These are phyloP conservation scores for Smutsia temminckii DNA, from an alignment of 2,797 vertebrate genomes.

Conservation along the genomic window DNA sequence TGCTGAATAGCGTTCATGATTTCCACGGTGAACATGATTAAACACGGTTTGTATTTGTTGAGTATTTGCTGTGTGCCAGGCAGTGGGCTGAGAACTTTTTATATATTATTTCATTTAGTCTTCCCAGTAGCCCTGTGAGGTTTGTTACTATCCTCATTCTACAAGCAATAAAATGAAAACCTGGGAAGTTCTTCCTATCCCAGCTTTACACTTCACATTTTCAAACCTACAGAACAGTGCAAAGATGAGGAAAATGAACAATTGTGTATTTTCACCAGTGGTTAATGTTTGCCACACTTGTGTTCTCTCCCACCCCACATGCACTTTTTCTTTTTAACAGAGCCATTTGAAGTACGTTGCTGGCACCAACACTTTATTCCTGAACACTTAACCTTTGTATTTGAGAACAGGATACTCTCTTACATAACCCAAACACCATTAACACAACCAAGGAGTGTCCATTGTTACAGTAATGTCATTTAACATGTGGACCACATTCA, in stretches of 20 bases:
- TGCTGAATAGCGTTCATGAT: neutral
- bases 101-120: neutral
- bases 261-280: neutral
- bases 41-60: neutral
- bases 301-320: neutral
- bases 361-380: neutral
- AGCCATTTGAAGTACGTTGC: neutral
- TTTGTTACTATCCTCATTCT: neutral
- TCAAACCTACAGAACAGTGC: neutral
- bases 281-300: neutral
- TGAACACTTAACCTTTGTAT: neutral
- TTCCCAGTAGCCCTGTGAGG: neutral
- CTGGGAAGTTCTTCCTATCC: neutral
- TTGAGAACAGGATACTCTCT: neutral
- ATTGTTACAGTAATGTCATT: neutral
- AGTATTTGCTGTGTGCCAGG: neutral
- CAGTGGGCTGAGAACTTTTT: neutral
- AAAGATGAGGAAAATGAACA: neutral
- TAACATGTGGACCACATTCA: neutral
- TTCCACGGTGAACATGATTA: neutral
- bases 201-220: neutral
- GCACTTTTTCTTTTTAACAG: neutral
- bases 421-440: neutral
- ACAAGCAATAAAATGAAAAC: neutral
- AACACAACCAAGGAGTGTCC: neutral